phyloP scores from a whole-genome alignment of 2,888 invertebrate species.

The Ormyrus pomaceus region DNA sequence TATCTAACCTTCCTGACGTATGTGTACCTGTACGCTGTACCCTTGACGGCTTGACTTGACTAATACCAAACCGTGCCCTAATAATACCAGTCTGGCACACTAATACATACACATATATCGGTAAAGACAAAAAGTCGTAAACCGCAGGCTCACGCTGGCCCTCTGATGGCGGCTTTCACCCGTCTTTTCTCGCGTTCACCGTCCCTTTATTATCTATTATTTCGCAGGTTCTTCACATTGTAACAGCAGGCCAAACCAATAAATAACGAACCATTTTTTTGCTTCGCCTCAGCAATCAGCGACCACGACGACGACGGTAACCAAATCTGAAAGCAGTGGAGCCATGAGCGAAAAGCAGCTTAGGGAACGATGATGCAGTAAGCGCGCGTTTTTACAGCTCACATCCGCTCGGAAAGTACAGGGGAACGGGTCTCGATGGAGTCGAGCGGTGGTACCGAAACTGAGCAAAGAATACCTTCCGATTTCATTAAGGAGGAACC shows the following conservation, averaged over 20 bases:
- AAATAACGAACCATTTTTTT: too few relatives aligned
- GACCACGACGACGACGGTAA: too few relatives aligned
- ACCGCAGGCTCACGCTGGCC: constrained; percentile 7
- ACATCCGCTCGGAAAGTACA: neutral
- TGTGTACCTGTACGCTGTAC: too few relatives aligned
- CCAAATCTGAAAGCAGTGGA: neutral
- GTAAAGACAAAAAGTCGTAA: neutral
- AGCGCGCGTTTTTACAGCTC: neutral
- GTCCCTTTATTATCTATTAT: constrained; percentile 22
- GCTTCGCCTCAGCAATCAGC: too few relatives aligned
- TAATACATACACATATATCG: neutral
- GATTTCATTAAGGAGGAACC: constrained; percentile 69
- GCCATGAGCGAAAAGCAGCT: constrained; percentile 1
- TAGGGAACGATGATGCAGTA: constrained; percentile 16
- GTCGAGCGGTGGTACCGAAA: neutral
- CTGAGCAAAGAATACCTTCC: constrained; percentile 30
- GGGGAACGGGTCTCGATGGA: constrained; percentile 24
- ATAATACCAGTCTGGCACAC: neutral
- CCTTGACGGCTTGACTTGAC: too few relatives aligned
- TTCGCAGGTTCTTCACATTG: too few relatives aligned
- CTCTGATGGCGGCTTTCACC: constrained; percentile 53
- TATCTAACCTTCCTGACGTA: too few relatives aligned
- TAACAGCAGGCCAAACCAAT: too few relatives aligned
- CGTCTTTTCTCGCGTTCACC: constrained; percentile 23
- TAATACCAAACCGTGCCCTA: too few relatives aligned